These are phyloP conservation scores for Mizuhopecten yessoensis DNA, from an alignment of 1,140 invertebrate genomes.

Conservation along the genomic window DNA sequence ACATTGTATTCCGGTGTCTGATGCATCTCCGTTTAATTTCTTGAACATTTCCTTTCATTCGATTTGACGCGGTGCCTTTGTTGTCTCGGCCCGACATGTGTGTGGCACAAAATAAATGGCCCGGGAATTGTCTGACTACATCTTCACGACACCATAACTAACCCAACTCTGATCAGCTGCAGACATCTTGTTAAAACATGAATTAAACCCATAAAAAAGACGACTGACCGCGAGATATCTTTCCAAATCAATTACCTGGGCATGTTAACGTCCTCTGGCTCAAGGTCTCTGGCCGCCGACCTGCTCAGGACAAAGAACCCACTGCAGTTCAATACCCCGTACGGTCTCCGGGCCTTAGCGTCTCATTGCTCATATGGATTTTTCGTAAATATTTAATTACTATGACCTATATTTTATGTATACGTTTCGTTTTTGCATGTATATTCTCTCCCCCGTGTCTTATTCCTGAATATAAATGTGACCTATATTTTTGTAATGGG, in stretches of 20 bases:
- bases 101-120: background rate
- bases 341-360: background rate
- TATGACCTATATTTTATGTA: constrained; percentile 19
- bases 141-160: background rate
- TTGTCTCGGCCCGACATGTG: background rate
- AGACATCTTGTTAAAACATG: background rate
- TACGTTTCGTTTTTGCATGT: no score
- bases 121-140: no score
- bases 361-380: background rate
- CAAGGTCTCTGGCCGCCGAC: constrained; percentile 35
- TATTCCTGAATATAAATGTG: no score
- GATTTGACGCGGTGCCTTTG: background rate
- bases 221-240: constrained; percentile 16
- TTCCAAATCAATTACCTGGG: background rate
- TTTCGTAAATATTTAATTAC: background rate
- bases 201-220: background rate
- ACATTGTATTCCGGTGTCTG: background rate
- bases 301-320: constrained; percentile 36
- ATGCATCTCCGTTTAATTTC: background rate
- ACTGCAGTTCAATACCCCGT: constrained; percentile 11
- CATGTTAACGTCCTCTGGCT: constrained; percentile 5
- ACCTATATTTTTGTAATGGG: no score
- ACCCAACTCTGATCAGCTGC: background rate
- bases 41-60: background rate
- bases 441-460: no score